A percentile compares a stretch with the other conserved stretches of the same genome.
phyloP scores from a whole-genome alignment of 2,113 vertebrate species.

The Edolisoma coerulescens region DNA sequence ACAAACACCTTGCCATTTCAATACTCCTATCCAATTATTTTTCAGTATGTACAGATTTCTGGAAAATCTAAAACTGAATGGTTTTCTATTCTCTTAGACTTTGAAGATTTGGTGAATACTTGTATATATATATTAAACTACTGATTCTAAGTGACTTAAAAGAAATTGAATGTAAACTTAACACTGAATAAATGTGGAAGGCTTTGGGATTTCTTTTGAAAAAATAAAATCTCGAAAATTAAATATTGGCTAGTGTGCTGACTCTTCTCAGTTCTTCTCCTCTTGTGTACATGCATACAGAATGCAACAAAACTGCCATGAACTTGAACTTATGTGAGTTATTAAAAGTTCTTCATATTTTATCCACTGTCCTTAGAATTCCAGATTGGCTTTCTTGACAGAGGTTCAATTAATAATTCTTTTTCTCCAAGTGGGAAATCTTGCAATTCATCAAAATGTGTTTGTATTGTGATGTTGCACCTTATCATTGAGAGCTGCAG shows the following conservation, averaged over 20 bases:
- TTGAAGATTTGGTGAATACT: background rate
- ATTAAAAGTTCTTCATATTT: background rate
- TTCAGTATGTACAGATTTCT: background rate
- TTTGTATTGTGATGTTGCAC: background rate
- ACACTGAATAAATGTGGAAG: conserved; percentile 11
- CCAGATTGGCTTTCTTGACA: background rate
- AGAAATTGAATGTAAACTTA: conserved; percentile 22
- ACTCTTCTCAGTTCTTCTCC: background rate
- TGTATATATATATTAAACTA: conserved; percentile 40
- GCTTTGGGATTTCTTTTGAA: background rate
- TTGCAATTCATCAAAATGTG: background rate
- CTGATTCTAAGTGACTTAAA: conserved; percentile 43
- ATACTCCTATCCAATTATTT: background rate
- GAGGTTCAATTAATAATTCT: background rate
- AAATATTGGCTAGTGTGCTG: background rate
- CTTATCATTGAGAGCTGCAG: background rate
- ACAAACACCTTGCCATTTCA: background rate
- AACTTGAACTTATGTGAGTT: background rate
- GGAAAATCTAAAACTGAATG: background rate
- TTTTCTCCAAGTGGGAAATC: background rate
- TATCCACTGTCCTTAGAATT: background rate
- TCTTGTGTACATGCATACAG: background rate
- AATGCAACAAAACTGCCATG: background rate
- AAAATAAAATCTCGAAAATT: conserved; percentile 24
- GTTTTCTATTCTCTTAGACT: background rate